Percentiles rank a stretch among this genome's conserved stretches.
phyloP scores from a whole-genome alignment of 2,113 vertebrate genomes.

The Oncorhynchus mykiss region DNA sequence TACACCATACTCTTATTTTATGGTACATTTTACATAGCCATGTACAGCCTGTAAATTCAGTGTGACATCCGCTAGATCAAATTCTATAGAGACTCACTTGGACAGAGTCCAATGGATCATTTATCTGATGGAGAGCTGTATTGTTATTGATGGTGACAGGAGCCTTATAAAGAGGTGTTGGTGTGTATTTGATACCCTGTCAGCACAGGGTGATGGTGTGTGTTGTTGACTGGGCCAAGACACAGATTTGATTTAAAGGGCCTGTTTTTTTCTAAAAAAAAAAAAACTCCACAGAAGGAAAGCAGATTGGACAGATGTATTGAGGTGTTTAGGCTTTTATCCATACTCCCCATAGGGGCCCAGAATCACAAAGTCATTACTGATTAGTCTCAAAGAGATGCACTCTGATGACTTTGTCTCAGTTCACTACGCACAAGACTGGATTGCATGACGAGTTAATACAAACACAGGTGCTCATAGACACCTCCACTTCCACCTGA shows the following conservation, averaged over 20 bases:
- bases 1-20: not conserved
- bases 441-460: not conserved
- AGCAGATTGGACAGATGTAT: slow-evolving; percentile 2
- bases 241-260: not conserved
- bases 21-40: not conserved
- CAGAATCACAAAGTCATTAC: slow-evolving; percentile 42
- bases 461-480: not conserved
- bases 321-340: slow-evolving; percentile 45
- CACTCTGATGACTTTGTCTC: slow-evolving; percentile 26
- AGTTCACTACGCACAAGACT: not conserved
- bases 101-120: not conserved
- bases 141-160: not conserved
- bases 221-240: slow-evolving; percentile 1
- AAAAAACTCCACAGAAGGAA: not conserved
- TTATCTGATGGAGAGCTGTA: not conserved
- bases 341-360: slow-evolving; percentile 46
- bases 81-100: not conserved
- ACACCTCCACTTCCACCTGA: not conserved
- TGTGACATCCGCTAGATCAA: slow-evolving; percentile 1
- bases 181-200: not conserved
- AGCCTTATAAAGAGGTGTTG: not conserved
- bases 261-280: not conserved
- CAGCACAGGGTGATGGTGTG: not conserved
- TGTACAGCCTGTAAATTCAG: slow-evolving; percentile 5
- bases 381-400: slow-evolving; percentile 36